Evolutionary conservation across 2,888 invertebrate species (phyloP).

Genomic region (Sclerodermus sp.): DNA sequence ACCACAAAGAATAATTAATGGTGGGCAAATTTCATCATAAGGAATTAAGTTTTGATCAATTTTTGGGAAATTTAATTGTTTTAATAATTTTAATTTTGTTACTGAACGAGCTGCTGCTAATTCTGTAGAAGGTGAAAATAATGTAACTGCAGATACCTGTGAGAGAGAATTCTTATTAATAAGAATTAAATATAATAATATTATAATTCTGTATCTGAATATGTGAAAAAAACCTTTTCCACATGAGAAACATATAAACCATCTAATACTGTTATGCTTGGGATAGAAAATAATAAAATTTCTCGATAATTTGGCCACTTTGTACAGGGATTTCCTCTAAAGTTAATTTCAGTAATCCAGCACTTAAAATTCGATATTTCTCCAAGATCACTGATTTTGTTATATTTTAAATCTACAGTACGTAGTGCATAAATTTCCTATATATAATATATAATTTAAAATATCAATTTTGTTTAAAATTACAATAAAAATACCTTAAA

Average conservation of each 20-base stretch:
- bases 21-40: slow-evolving; percentile 48
- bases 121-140: slow-evolving; percentile 42
- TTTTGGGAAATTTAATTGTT: slow-evolving; percentile 47
- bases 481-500: too few species aligned
- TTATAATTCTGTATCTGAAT: neutral
- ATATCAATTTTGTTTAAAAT: neutral
- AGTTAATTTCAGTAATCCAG: slow-evolving; percentile 47
- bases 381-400: slow-evolving; percentile 49
- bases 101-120: slow-evolving; percentile 42
- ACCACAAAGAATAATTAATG: slow-evolving; percentile 56
- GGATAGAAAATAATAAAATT: slow-evolving; percentile 48
- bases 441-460: too few species aligned
- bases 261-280: slow-evolving; percentile 50
- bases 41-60: slow-evolving; percentile 49
- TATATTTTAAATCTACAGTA: slow-evolving; percentile 47
- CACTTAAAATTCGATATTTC: slow-evolving; percentile 51
- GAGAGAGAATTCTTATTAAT: neutral
- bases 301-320: slow-evolving; percentile 49
- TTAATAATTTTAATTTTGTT: slow-evolving; percentile 44
- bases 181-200: neutral
- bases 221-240: slow-evolving; percentile 37
- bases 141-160: slow-evolving; percentile 42
- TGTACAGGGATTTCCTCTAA: slow-evolving; percentile 49
- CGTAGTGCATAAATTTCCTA: slow-evolving; percentile 46
- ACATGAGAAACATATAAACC: slow-evolving; percentile 43